Percentiles rank a stretch among this genome's conserved stretches.
These are phyloP conservation scores for Dufourea novaeangliae DNA, from an alignment of 1,140 invertebrate species.

Conservation along the genomic window DNA sequence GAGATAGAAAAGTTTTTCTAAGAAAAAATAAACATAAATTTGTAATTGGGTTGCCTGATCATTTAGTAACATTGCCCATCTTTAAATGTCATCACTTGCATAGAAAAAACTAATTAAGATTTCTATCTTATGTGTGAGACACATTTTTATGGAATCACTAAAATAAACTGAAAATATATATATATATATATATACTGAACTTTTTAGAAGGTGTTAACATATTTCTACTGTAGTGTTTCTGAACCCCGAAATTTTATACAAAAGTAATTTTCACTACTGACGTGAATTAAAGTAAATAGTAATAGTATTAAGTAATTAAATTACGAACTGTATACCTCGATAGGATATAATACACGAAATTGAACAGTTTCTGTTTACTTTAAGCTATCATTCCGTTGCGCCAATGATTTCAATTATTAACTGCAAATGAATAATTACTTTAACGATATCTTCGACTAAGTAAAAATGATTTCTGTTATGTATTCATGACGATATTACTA, in stretches of 20 bases:
- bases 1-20: background rate
- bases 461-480: background rate
- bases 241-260: too few species aligned
- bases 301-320: too few species aligned
- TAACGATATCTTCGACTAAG: background rate
- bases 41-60: too few species aligned
- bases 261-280: background rate
- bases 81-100: too few species aligned
- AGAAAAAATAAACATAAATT: background rate
- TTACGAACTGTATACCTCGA: too few species aligned
- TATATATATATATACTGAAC: background rate
- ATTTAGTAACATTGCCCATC: too few species aligned
- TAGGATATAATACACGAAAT: background rate
- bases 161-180: background rate
- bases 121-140: background rate
- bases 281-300: background rate
- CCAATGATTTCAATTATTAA: too few species aligned
- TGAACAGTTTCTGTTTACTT: background rate
- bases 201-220: too few species aligned
- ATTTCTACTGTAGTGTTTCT: too few species aligned
- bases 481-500: background rate
- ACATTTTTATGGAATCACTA: background rate
- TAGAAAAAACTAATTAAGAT: background rate
- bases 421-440: too few species aligned
- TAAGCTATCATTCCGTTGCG: background rate